Evolutionary conservation across 2,113 vertebrate genomes (phyloP).

Genomic region (Calyptomena viridis): DNA sequence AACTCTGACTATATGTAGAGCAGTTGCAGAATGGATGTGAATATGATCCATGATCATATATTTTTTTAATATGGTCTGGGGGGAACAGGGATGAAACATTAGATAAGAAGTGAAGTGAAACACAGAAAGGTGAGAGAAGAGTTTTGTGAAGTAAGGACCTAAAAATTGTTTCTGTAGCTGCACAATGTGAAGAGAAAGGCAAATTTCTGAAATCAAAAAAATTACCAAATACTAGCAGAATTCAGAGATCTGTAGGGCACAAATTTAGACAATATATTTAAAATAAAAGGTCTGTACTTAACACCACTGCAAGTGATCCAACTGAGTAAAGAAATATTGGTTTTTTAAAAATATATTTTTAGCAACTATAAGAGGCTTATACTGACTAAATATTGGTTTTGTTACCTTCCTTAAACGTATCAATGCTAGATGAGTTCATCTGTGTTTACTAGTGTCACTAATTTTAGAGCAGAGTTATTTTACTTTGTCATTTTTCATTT

Average conservation of each 20-base stretch:
- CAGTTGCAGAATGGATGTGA: not conserved
- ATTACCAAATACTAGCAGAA: not conserved
- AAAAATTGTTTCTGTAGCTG: not conserved
- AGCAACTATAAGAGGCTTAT: not conserved
- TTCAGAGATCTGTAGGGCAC: not conserved
- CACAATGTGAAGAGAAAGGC: not conserved
- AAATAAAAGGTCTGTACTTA: not conserved
- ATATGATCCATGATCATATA: not conserved
- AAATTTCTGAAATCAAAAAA: not conserved
- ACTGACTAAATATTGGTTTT: not conserved
- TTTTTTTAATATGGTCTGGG: not conserved
- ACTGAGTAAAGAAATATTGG: not conserved
- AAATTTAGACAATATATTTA: not conserved
- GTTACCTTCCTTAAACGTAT: not conserved
- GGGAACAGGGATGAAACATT: fast-evolving
- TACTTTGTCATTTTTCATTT: not conserved
- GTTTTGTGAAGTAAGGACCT: not conserved
- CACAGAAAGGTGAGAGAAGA: not conserved
- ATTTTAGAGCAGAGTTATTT: not conserved
- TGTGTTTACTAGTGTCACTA: not conserved
- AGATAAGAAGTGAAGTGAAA: not conserved
- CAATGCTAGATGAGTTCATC: not conserved
- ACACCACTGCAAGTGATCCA: not conserved
- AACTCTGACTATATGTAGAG: not conserved
- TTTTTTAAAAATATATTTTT: not conserved